These are phyloP conservation scores for Melanchra persicariae DNA, from an alignment of 2,888 invertebrate genomes.

Conservation along the genomic window DNA sequence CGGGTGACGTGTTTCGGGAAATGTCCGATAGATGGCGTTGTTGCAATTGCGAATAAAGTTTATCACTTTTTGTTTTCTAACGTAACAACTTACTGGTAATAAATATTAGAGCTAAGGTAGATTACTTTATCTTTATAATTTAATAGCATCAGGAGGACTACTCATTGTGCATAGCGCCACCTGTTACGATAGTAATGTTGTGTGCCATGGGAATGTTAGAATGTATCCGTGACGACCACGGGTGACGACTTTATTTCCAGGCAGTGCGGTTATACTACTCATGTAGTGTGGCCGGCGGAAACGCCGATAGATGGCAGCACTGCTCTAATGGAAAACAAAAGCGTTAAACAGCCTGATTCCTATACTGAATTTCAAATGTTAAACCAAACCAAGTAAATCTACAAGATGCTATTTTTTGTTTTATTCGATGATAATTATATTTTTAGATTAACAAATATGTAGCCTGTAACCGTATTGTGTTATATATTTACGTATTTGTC, in stretches of 20 bases:
- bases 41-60: not conserved
- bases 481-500: not conserved
- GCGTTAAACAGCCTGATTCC: not conserved
- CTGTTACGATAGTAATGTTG: constrained; percentile 8
- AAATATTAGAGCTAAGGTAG: accelerated
- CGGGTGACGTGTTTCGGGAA: constrained; percentile 20
- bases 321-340: not conserved
- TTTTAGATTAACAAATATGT: not conserved
- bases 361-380: too few relatives aligned
- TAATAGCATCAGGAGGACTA: accelerated
- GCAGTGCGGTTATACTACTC: not conserved
- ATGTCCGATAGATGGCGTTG: constrained; percentile 48
- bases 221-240: not conserved
- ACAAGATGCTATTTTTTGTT: too few relatives aligned
- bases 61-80: not conserved
- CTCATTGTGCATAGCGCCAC: constrained; percentile 11
- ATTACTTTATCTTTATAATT: not conserved
- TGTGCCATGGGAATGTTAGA: not conserved
- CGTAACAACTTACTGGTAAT: not conserved
- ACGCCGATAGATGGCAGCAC: constrained; percentile 13
- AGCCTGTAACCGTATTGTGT: not conserved
- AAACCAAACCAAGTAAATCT: too few relatives aligned
- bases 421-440: too few relatives aligned
- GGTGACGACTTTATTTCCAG: not conserved
- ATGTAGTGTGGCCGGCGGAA: not conserved